Evolutionary conservation across 1,140 invertebrate species (phyloP).

Genomic region (Chlorops oryzae): DNA sequence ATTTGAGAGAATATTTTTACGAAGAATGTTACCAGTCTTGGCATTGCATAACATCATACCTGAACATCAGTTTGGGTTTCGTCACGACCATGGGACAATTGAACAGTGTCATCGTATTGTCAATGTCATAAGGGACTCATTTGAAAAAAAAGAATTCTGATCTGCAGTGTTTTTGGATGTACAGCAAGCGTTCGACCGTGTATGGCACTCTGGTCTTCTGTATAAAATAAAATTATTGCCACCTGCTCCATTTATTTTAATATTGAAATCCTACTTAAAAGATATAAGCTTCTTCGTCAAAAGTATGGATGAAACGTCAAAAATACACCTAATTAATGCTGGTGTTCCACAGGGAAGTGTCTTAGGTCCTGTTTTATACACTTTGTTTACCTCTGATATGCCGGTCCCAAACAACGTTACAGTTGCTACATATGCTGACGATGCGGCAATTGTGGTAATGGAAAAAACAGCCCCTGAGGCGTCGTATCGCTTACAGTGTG

Average conservation of each 20-base stretch:
- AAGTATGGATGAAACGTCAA: conserved; percentile 1
- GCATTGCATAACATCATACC: not conserved
- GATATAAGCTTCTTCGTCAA: not conserved
- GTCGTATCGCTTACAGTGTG: too few relatives aligned
- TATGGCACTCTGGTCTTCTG: not conserved
- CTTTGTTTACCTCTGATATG: conserved; percentile 2
- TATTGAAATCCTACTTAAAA: not conserved
- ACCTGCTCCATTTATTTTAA: not conserved
- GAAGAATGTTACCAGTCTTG: conserved; percentile 2
- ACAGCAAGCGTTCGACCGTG: not conserved
- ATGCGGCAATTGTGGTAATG: too few relatives aligned
- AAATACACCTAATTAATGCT: not conserved
- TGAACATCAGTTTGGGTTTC: too few relatives aligned
- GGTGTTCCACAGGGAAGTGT: not conserved
- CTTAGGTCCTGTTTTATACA: conserved; percentile 1
- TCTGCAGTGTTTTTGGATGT: not conserved
- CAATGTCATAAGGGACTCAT: not conserved
- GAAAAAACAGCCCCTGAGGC: too few relatives aligned
- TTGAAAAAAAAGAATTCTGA: not conserved
- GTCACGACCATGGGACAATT: not conserved
- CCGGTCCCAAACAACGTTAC: not conserved
- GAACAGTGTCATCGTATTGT: not conserved
- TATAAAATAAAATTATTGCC: not conserved
- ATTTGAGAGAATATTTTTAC: conserved; percentile 8
- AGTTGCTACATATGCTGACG: conserved; percentile 11